Evolutionary conservation across 2,797 vertebrate species (phyloP).

Genomic region (Spinibarbus caldwelli): DNA sequence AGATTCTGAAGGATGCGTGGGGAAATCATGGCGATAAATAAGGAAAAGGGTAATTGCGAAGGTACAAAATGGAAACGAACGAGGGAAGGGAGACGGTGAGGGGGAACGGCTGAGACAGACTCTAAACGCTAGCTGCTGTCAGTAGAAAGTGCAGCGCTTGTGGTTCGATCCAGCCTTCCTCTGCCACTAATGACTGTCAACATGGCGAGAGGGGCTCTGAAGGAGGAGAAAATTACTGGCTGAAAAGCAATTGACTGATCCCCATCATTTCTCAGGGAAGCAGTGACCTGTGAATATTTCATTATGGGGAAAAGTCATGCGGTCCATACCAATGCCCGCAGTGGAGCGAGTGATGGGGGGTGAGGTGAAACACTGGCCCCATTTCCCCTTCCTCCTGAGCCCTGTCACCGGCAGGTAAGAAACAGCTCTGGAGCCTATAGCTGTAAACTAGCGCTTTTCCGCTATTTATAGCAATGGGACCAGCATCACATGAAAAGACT

Average conservation of each 20-base stretch:
- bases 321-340: slow-evolving; percentile 84
- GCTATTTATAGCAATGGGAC: slow-evolving; percentile 56
- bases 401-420: slow-evolving; percentile 56
- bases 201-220: slow-evolving; percentile 76
- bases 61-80: slow-evolving; percentile 56
- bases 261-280: slow-evolving; percentile 93
- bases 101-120: slow-evolving; percentile 56
- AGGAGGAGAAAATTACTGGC: slow-evolving; percentile 84
- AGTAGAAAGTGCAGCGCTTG: slow-evolving; percentile 58
- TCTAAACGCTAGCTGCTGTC: slow-evolving; percentile 60
- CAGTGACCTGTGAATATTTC: slow-evolving; percentile 99
- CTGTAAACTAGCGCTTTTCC: slow-evolving; percentile 44
- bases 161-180: slow-evolving; percentile 70
- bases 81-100: slow-evolving; percentile 51
- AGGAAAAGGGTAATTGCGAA: slow-evolving; percentile 52
- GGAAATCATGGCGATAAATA: slow-evolving; percentile 57
- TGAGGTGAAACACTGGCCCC: slow-evolving; percentile 48
- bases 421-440: slow-evolving; percentile 32
- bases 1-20: slow-evolving; percentile 54
- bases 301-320: slow-evolving; percentile 89
- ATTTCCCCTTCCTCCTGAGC: slow-evolving; percentile 45
- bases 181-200: slow-evolving; percentile 82
- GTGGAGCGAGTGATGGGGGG: slow-evolving; percentile 61
- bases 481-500: slow-evolving; percentile 40
- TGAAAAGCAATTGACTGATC: slow-evolving; percentile 91